Evolutionary conservation across 30 jellyfish, hydroid and myxozoan genomes (phyloP), one percentile per base, ranked within the genome.

Genomic region (Catostylus mosaicus): DNA sequence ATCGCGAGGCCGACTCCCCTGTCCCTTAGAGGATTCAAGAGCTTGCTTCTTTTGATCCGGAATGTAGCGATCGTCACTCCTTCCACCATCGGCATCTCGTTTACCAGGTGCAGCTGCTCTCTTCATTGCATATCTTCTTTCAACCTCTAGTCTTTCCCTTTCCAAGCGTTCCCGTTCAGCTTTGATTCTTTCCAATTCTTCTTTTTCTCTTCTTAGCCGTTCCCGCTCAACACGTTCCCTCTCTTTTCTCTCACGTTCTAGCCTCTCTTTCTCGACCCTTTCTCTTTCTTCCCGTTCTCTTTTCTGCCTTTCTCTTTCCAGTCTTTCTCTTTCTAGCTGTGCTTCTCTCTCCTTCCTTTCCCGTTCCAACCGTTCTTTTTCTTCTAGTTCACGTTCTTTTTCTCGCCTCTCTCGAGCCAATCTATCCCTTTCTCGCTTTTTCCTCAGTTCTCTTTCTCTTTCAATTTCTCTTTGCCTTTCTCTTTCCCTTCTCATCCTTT

Each of bases 101-200:
- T 75, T 68, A 1, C 78, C 72, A 8, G 96, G 76, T 19, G 91
- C 60, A 8, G 82, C 87, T 32, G 92, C 72, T 20, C 96, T 69
- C 26, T 87, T 87, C 71, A 74, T 34, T 0, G 90, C 88, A 78
- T 67, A 61, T 30, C 92, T 30, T 46, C 90, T 67, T 45, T 87
- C 96, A 47, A 69, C 88, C 47, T 94, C 99, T 56, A 94, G 73
- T n/a, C 97, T 65, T 36, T 87, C 97, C 38, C 90, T 96, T 67
- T 94, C 97, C 72, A 94, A 47, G 32, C 96, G 95, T 29, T 73
- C 97, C 65, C 97, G 77, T 48, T 94, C 99, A 32, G 95, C 75
- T 70, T 86, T 95, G 56, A 94, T 83, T 22, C 97, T 90, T 59
- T 83, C 95, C 48, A 70, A 70, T 40, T 88, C 96, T 54, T 75